Conservation (phyloP, 92 coral and sea anemone genomes). For the Epizoanthus scotinus region DNA sequence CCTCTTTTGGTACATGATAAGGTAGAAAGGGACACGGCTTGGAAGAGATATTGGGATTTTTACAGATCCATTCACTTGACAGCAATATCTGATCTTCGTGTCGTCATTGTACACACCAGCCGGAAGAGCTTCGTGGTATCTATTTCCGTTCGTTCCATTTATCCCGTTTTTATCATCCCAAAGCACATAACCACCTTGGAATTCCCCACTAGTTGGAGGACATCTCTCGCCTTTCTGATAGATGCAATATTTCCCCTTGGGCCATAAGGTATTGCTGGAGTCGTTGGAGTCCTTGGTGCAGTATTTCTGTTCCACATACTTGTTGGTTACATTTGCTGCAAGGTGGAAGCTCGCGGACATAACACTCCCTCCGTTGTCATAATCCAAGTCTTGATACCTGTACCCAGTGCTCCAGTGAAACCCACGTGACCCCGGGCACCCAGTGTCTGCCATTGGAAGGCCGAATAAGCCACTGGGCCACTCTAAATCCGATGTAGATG, state of each 20-base stretch:
- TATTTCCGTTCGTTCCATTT: constrained; percentile 2
- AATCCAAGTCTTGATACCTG: constrained; percentile 20
- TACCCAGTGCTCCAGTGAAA: constrained; percentile 20
- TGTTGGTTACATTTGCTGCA: not conserved
- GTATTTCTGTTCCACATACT: constrained; percentile 5
- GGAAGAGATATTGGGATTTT: constrained; percentile 15
- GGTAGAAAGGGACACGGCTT: not conserved
- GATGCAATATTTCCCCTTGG: constrained; percentile 25
- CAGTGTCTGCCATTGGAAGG: constrained; percentile 20
- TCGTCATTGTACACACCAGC: constrained; percentile 18
- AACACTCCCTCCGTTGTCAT: not conserved
- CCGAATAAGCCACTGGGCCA: constrained; percentile 23
- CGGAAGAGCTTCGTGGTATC: not conserved
- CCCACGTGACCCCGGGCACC: constrained; percentile 21
- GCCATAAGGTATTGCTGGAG: constrained; percentile 2
- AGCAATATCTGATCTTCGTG: constrained; percentile 16
- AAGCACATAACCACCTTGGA: constrained; percentile 16
- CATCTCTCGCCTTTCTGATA: constrained; percentile 24
- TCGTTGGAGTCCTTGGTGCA: not conserved
- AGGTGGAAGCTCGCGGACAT: constrained; percentile 4
- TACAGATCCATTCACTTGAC: constrained; percentile 16
- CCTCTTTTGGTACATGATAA: not conserved
- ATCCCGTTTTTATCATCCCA: constrained; percentile 22
- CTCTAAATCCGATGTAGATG: not conserved
- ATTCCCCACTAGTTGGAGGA: not conserved